Base-by-base conservation (phyloP, 1,140 invertebrate species). In the Scaptodrosophila lebanonensis region DNA sequence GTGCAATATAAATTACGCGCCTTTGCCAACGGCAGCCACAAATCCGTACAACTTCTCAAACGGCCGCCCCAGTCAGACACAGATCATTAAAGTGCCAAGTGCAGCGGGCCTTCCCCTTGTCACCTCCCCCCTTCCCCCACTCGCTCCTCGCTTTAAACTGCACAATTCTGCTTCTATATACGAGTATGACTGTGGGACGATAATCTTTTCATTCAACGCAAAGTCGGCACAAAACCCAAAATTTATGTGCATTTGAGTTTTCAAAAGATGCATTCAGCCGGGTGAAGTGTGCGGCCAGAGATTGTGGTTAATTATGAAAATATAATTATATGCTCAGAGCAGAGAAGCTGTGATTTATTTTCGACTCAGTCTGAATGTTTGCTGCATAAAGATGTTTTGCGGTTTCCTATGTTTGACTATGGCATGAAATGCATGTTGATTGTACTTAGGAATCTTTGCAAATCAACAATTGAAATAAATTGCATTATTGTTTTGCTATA, bases 301-400 rank as follows among this genome's bases (percentile, higher is more conserved):
- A 64, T 66, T 59, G 66, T 59, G 69, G 72, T 76, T 76, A 76
- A 76, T 76, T 76, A 70, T 66, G 63, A 48, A 58, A 76, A 76
- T 64, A 73, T 52, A 73, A 63, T 68, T 47, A 62, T 39, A 49
- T 53, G 68, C 69, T 62, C 58, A n/a, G 51, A 68, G 50, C 68
- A 49, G 47, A 76, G 56, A 54, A 52, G 51, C 9, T 50, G 57
- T 76, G 66, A 77, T 76, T 70, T 56, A 51, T 66, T 57, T 51
- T 40, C 42, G 40, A 20, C 36, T 33, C 53, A 27, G 17, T 17
- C 32, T 29, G 7, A n/a, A 3, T 30, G 17, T 32, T 40, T 18
- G 27, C 17, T 8, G 38, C n/a, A n/a, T n/a, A n/a, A n/a, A n/a
- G n/a, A n/a, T n/a, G n/a, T n/a, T n/a, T n/a, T n/a, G n/a, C n/a